Evolutionary conservation across 2,888 invertebrate species (phyloP).

Genomic region (Chrysolina oricalcia): DNA sequence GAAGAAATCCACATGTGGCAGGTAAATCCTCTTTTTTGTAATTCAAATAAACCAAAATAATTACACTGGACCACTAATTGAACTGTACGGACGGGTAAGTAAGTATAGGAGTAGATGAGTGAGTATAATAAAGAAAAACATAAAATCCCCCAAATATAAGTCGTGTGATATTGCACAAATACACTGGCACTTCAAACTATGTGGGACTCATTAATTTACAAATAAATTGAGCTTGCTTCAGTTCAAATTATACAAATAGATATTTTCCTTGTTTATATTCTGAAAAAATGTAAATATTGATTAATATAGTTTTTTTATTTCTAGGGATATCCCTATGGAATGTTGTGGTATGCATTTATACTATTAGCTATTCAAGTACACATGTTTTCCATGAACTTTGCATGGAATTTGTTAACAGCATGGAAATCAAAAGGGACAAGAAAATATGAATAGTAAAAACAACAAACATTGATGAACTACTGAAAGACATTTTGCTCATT

Average conservation of each 20-base stretch:
- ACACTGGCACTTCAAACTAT: too few relatives aligned
- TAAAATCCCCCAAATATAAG: too few relatives aligned
- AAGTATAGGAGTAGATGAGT: background rate
- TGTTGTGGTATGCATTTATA: slow-evolving; percentile 94
- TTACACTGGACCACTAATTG: too few relatives aligned
- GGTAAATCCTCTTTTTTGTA: slow-evolving; percentile 71
- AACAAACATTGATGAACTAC: background rate
- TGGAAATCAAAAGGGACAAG: slow-evolving; percentile 86
- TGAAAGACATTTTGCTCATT: slow-evolving; percentile 37
- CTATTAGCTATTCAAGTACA: slow-evolving; percentile 91
- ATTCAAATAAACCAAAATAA: background rate
- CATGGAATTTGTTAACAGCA: slow-evolving; percentile 85
- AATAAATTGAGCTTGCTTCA: too few relatives aligned
- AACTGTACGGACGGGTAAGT: too few relatives aligned
- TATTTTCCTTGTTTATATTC: too few relatives aligned
- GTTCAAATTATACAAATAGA: too few relatives aligned
- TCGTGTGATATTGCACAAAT: too few relatives aligned
- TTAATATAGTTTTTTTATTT: slow-evolving; percentile 58
- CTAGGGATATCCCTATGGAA: slow-evolving; percentile 91
- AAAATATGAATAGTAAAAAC: slow-evolving; percentile 73
- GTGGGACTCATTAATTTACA: too few relatives aligned
- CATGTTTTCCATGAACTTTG: slow-evolving; percentile 88
- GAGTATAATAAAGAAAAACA: too few relatives aligned
- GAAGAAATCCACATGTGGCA: slow-evolving; percentile 81
- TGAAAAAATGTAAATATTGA: too few relatives aligned